Percentiles rank a stretch among this genome's conserved stretches.
Evolutionary conservation across 2,113 vertebrate genomes (phyloP).

Genomic region (Labrus mixtus): DNA sequence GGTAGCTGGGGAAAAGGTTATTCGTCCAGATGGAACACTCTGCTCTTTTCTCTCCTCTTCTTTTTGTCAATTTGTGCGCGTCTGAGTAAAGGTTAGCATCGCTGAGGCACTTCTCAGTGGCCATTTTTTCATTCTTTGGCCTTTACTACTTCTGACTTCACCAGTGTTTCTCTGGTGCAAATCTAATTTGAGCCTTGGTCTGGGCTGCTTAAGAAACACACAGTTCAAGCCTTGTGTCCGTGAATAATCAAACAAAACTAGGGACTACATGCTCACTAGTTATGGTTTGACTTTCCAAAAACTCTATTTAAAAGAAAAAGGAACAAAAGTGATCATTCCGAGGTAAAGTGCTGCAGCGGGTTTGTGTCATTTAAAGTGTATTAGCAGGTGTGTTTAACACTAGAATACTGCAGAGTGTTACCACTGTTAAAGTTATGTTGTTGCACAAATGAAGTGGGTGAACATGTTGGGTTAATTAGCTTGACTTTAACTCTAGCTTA

Average conservation of each 20-base stretch:
- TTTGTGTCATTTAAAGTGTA: background rate
- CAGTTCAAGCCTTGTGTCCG: background rate
- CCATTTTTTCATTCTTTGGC: conserved; percentile 50
- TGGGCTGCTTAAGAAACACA: background rate
- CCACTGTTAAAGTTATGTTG: background rate
- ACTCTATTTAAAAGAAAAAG: too few species aligned
- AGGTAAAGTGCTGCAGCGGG: too few species aligned
- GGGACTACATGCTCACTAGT: background rate
- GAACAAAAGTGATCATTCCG: too few species aligned
- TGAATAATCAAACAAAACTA: conserved; percentile 1
- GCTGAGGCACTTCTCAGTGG: conserved; percentile 46
- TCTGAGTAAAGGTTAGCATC: conserved; percentile 73
- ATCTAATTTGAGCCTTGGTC: conserved; percentile 26
- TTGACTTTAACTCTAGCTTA: background rate
- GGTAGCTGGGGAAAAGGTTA: conserved; percentile 73
- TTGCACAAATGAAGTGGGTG: conserved; percentile 3
- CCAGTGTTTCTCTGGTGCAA: conserved; percentile 24
- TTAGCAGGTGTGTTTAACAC: background rate
- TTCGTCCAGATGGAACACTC: conserved; percentile 65
- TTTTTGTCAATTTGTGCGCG: conserved; percentile 68
- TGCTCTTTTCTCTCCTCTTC: conserved; percentile 66
- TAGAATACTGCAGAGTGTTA: background rate
- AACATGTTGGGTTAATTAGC: conserved; percentile 17
- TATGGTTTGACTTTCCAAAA: background rate
- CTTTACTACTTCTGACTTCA: conserved; percentile 54